Percentiles rank a stretch among this genome's conserved stretches.
Evolutionary conservation across 2,797 vertebrate species (phyloP).

Genomic region (Galagoides demidoff): DNA sequence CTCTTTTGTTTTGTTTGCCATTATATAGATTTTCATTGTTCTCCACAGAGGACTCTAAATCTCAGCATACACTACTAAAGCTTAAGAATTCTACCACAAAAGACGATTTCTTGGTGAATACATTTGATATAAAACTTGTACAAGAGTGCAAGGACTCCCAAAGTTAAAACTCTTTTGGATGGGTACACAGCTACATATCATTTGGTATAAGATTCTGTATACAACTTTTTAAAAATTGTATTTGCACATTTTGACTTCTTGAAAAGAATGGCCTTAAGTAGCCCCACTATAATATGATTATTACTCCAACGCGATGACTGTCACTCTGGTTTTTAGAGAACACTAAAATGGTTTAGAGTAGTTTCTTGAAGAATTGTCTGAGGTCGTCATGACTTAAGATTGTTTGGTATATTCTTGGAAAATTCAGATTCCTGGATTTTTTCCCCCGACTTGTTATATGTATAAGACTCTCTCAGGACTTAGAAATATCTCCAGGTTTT

Average conservation of each 20-base stretch:
- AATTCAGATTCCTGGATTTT: background rate
- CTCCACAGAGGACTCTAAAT: background rate
- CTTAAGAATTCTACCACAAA: background rate
- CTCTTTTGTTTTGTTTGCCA: conserved; percentile 50
- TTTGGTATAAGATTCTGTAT: background rate
- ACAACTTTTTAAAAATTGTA: background rate
- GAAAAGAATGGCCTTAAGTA: background rate
- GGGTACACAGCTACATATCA: background rate
- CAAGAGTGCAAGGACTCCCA: background rate
- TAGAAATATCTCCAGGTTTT: background rate
- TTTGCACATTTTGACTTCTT: background rate
- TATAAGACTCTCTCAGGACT: background rate
- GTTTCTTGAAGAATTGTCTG: background rate
- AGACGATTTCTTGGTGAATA: background rate
- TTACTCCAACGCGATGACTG: background rate
- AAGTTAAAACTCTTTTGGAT: background rate
- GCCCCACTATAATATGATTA: background rate
- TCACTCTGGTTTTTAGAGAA: background rate
- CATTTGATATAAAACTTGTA: background rate
- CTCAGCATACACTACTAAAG: background rate
- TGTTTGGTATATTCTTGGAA: background rate
- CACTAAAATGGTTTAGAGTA: background rate
- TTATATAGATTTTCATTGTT: background rate
- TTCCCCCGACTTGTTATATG: background rate
- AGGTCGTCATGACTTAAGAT: background rate